Evolutionary conservation across 2,888 invertebrate species (phyloP).

Genomic region (Camponotus fellah): DNA sequence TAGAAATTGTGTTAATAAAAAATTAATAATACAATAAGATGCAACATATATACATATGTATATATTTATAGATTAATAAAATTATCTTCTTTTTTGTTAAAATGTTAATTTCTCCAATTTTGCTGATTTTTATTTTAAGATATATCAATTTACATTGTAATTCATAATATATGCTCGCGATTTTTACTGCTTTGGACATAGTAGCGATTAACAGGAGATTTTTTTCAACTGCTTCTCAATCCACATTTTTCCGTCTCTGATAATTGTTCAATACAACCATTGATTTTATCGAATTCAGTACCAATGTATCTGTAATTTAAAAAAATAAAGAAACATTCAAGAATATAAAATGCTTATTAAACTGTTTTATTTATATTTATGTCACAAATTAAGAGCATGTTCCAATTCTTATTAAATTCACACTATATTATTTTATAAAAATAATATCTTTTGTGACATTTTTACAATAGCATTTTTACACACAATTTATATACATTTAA

Average conservation of each 20-base stretch:
- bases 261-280: background rate
- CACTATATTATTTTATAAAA: background rate
- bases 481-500: background rate
- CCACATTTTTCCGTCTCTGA: background rate
- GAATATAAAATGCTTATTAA: background rate
- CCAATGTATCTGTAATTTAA: conserved; percentile 25
- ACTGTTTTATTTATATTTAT: background rate
- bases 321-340: background rate
- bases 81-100: background rate
- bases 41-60: background rate
- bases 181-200: background rate
- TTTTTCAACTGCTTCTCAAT: conserved; percentile 24
- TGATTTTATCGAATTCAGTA: conserved; percentile 30
- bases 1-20: background rate
- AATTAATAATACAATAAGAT: background rate
- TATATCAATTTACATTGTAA: conserved; percentile 24
- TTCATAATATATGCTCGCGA: conserved; percentile 7
- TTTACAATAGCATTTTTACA: background rate
- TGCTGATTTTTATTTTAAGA: background rate
- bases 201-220: background rate
- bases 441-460: background rate
- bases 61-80: background rate
- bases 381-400: background rate
- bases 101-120: background rate
- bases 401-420: background rate